These are phyloP conservation scores for Glossosoma conforme DNA, from an alignment of 1,140 invertebrate species.

Conservation along the genomic window DNA sequence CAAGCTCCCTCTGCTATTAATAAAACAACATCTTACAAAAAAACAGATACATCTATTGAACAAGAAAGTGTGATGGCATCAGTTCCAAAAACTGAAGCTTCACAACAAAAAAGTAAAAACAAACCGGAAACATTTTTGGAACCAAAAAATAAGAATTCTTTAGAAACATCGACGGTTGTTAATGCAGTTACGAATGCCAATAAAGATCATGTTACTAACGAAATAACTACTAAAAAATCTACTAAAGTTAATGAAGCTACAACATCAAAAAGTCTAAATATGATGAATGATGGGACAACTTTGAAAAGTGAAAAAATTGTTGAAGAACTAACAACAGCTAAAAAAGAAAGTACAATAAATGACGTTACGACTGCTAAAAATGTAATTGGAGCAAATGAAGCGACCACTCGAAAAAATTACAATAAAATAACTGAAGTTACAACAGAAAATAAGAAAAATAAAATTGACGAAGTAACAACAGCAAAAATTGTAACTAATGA, in stretches of 20 bases:
- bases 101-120: slow-evolving; percentile 1
- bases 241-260: background rate
- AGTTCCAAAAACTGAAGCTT: background rate
- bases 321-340: slow-evolving; percentile 25
- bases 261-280: background rate
- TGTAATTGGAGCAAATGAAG: slow-evolving; percentile 23
- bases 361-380: slow-evolving; percentile 35
- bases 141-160: background rate
- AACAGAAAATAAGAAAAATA: slow-evolving; percentile 35
- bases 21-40: slow-evolving; percentile 16
- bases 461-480: background rate
- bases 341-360: slow-evolving; percentile 11
- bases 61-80: slow-evolving; percentile 1
- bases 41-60: slow-evolving; percentile 12
- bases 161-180: background rate
- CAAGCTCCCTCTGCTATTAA: background rate
- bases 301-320: slow-evolving; percentile 1
- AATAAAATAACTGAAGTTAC: background rate
- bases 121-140: background rate
- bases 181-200: background rate
- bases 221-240: background rate
- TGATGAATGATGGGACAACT: background rate
- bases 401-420: slow-evolving; percentile 35
- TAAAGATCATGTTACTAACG: background rate
- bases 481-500: slow-evolving; percentile 11